Evolutionary conservation across 2,888 invertebrate species (phyloP), one percentile per base, ranked within the genome.

Genomic region (Mechanitis messenoides): DNA sequence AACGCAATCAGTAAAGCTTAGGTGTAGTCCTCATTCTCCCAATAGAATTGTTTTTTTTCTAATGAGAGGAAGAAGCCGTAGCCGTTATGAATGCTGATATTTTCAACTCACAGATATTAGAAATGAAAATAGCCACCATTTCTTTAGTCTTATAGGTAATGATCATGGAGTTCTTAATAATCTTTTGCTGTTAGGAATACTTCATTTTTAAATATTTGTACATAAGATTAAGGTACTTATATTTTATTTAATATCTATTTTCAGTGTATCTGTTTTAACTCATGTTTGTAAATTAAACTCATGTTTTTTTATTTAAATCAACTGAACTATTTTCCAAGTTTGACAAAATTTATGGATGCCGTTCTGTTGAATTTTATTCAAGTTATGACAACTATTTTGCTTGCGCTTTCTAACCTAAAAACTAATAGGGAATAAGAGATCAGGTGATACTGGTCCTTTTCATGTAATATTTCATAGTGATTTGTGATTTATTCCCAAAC

Each of bases 381-480:
- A 20, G 20, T 20, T 20, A 20, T 20, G 1, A 20, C 20, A 20
- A 20, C 20, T 20, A 20, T 20, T 1, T 20, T 20, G 20, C 20
- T 31, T 60, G 56, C 46, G 11, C 33, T 35, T 47, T 20, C n/a
- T 1, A 6, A 56, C 12, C 33, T 7, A 45, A n/a, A 9, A 31
- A 53, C 4, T 46, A 28, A 20, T 38, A 54, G 33, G 50, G 5
- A 11, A 46, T 6, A 58, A 60, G 53, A 57, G 66, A 54, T 63
- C 71, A 65, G 56, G 47, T 67, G 62, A 66, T 45, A 59, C 60
- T 68, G 69, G 71, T 56, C 53, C 60, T 59, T 61, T 58, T 60
- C 54, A 68, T 62, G 75, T 74, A 75, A 81, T 84, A 81, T 79
- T 79, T 83, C 81, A 82, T 70, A 71, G 74, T 77, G 78, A 77